phyloP scores from a whole-genome alignment of 2,797 vertebrate genomes.

The Gymnoscopelus microlampas region DNA sequence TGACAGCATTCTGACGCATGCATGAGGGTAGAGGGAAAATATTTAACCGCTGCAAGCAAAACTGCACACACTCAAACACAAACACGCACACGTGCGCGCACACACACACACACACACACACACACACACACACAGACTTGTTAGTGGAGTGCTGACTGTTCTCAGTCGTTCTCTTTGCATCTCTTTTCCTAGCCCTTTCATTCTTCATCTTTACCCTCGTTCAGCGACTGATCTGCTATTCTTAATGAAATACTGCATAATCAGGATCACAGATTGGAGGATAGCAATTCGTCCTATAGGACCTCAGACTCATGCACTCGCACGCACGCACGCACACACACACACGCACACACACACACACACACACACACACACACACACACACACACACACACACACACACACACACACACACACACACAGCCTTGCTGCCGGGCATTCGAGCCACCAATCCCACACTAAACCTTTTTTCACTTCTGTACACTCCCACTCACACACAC shows the following conservation, averaged over 20 bases:
- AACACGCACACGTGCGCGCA: conserved; percentile 19
- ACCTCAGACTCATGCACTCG: conserved; percentile 6
- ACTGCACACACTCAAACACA: background rate
- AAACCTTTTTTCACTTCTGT: conserved; percentile 64
- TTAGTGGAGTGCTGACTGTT: conserved; percentile 20
- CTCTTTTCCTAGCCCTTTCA: conserved; percentile 26
- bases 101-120: conserved; percentile 22
- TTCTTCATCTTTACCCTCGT: conserved; percentile 41
- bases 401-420: conserved; percentile 35
- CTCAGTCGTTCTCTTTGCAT: conserved; percentile 7
- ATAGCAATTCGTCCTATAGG: conserved; percentile 48
- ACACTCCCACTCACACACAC: conserved; percentile 18
- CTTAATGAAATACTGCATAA: conserved; percentile 73
- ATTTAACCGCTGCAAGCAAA: conserved; percentile 58
- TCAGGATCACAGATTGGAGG: conserved; percentile 66
- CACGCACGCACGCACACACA: conserved; percentile 39
- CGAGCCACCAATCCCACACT: conserved; percentile 60
- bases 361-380: conserved; percentile 29
- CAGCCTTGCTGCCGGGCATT: conserved; percentile 48
- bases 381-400: too few relatives aligned
- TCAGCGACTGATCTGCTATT: conserved; percentile 65
- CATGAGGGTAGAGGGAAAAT: conserved; percentile 55
- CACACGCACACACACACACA: conserved; percentile 12
- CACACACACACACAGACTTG: background rate
- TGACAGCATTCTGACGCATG: conserved; percentile 64